Evolutionary conservation across 2,797 vertebrate species (phyloP), one percentile per base, ranked within the genome.

Genomic region (Oreonectes daqikongensis): DNA sequence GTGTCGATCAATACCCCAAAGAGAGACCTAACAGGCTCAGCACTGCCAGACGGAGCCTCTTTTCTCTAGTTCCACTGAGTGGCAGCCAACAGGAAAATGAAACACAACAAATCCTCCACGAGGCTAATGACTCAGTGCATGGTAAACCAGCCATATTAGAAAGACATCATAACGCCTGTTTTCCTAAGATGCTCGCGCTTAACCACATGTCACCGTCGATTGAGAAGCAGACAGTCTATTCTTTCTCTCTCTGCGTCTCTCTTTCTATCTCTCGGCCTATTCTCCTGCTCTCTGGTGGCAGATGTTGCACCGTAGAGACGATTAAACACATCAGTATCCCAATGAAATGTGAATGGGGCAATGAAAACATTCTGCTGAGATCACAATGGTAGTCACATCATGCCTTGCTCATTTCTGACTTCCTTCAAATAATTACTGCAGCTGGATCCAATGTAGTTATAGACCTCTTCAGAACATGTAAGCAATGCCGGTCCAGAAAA

Each of bases 161-260:
- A 82, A 85, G 77, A 81, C 85, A 84, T 89, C 81, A 86, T 85
- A 88, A 85, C 61, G 82, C 84, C 83, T 87, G 83, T 83, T 87
- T 85, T 60, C 61, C 83, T 85, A 86, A 88, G 83, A 60, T 69
- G 57, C 78, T 83, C 50, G 8, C 6, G 55, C 84, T 89, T 86
- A 88, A 88, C 83, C 88, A 87, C 84, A 74, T 89, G 86, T 90
- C 89, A 89, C 79, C 82, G 87, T 85, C 85, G 84, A 90, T 88
- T 90, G 87, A 77, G 70, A 85, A 79, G 83, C 86, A 87, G 87
- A 86, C 87, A 76, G 71, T 85, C 67, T 63, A 60, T 69, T 52
- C 11, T 22, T 55, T 17, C 17, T 44, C 22, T 64, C 75, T 60
- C 64, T 15, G 1, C 20, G 10, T 61, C 55, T 48, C 10, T 30